Evolutionary conservation across 2,113 vertebrate species (phyloP).

Genomic region (Trinectes maculatus): DNA sequence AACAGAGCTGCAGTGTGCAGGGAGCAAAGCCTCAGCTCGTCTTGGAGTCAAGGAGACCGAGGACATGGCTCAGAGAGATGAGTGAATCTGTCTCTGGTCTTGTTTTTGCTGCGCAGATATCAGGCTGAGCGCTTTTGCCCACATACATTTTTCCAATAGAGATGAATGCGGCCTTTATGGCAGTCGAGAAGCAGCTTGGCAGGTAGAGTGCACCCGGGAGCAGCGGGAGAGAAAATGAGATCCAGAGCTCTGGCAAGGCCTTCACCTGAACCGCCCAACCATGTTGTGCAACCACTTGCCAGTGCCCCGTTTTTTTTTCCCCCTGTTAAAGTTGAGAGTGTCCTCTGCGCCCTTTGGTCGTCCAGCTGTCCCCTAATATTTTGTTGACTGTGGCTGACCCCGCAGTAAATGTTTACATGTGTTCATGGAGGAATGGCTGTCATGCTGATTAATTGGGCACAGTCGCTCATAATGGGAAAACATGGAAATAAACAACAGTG

Average conservation of each 20-base stretch:
- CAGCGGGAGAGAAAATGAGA: conserved; percentile 77
- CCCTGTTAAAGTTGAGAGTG: conserved; percentile 56
- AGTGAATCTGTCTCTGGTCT: conserved; percentile 50
- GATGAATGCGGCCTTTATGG: conserved; percentile 81
- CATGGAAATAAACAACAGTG: conserved; percentile 23
- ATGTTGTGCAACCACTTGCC: conserved; percentile 65
- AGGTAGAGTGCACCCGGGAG: conserved; percentile 73
- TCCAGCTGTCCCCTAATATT: conserved; percentile 39
- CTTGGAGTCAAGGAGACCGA: conserved; percentile 37
- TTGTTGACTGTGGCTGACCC: conserved; percentile 39
- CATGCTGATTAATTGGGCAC: conserved; percentile 17
- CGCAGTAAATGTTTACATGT: conserved; percentile 42
- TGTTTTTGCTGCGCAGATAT: conserved; percentile 57
- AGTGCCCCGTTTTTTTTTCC: conserved; percentile 68
- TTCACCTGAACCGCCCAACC: conserved; percentile 73
- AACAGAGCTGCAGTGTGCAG: conserved; percentile 64
- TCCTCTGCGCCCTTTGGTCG: conserved; percentile 23
- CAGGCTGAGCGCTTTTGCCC: conserved; percentile 47
- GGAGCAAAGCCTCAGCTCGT: conserved; percentile 30
- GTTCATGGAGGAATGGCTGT: conserved; percentile 25
- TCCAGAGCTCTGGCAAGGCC: conserved; percentile 78
- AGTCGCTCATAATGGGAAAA: conserved; percentile 24
- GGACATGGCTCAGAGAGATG: conserved; percentile 45
- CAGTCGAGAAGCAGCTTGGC: conserved; percentile 71
- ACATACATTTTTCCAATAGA: conserved; percentile 73